Base-by-base conservation (phyloP, 2,888 invertebrate genomes). In the Acanthacorydalis orientalis region DNA sequence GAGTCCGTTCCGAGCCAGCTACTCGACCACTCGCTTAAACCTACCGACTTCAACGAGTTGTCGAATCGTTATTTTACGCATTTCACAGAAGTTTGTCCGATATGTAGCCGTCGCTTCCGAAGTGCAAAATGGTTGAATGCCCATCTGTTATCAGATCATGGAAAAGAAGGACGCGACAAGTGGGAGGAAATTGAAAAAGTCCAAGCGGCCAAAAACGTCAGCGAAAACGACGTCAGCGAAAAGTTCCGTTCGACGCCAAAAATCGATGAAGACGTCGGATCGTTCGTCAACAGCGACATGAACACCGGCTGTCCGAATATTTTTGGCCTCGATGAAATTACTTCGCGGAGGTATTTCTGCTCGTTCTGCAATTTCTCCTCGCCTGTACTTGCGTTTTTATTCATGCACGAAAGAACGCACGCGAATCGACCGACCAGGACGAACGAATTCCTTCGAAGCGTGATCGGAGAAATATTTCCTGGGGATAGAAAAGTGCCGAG, bases 401-500 rank as follows among this genome's bases (percentile, higher is more conserved):
- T 89, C 64, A 85, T 91, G 45, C 93, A 93, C 68, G 92, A 93
- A 64, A 79, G 88, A 56, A 85, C 88, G 39, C 91, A 91, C 42
- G 43, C 57, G 55, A 50, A 51, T 15, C 54, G 47, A 64, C 60
- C 44, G 61, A 55, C 38, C 48, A 50, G 12, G 37, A 44, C 31
- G 46, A 48, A 11, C 35, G 45, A 15, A 53, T 50, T 35, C 40
- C 44, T 23, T 6, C 23, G 23, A 23, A 23, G 23, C 23, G 23
- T 23, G 23, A 23, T 23, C 23, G 6, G 23, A 4, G 23, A 23
- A 23, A 23, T 23, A 23, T 23, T 23, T 23, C 23, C 23, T 23
- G 23, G 23, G 23, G 23, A 23, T 23, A 23, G 23, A 23, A 23
- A 23, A 23, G 6, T 23, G 6, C 23, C 2, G 23, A 23, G 23